These are phyloP conservation scores for Grantiella picta DNA, from an alignment of 2,113 vertebrate genomes.

Conservation along the genomic window DNA sequence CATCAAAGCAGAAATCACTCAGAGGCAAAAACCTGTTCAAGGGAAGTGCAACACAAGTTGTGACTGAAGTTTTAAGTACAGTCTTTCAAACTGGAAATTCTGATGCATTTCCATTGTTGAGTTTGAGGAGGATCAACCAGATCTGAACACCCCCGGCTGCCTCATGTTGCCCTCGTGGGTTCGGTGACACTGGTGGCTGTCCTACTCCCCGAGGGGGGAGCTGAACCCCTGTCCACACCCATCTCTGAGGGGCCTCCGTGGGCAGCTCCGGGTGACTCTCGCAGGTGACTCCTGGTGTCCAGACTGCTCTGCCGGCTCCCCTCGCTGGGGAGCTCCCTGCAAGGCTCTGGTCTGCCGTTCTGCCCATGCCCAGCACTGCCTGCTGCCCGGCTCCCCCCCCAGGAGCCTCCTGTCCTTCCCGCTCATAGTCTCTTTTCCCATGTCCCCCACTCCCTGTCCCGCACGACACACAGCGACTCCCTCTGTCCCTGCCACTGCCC, in stretches of 20 bases:
- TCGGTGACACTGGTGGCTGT: not conserved
- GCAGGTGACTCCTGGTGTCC: not conserved
- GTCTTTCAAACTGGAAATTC: not conserved
- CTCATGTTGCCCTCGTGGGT: not conserved
- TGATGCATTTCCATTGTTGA: accelerated
- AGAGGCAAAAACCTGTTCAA: not conserved
- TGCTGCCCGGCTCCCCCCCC: not conserved
- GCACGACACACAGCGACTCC: not conserved
- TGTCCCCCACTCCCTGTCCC: too few species aligned
- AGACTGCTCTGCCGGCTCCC: accelerated
- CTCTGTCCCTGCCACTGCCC: not conserved
- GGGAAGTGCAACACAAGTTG: accelerated
- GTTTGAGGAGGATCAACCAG: too few species aligned
- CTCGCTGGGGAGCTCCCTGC: not conserved
- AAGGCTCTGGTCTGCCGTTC: not conserved
- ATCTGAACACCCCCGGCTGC: accelerated
- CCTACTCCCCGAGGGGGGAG: not conserved
- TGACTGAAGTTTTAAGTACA: not conserved
- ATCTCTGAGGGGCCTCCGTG: not conserved
- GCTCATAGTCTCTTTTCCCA: too few species aligned
- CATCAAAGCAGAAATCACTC: not conserved
- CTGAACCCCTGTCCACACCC: not conserved
- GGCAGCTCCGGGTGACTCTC: accelerated
- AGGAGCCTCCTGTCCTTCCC: not conserved
- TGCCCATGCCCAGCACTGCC: not conserved